Base-by-base conservation (phyloP, 2,888 invertebrate species). In the Aplocera efformata region DNA sequence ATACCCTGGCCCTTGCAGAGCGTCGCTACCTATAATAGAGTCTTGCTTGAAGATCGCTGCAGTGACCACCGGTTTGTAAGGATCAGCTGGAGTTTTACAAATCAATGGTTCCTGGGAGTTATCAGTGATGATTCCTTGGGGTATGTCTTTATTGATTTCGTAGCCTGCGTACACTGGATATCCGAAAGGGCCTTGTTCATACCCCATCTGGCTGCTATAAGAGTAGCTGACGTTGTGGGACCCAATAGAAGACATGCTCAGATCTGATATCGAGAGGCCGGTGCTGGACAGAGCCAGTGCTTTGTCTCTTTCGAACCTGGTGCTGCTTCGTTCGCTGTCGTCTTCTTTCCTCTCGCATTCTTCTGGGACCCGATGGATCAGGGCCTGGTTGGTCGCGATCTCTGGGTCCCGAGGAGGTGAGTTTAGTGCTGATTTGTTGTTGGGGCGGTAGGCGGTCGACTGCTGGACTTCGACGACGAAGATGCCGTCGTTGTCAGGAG, bases 221-320 rank as follows among this genome's bases (percentile, higher is more conserved):
- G 92, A 91, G 71, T 96, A 93, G 46, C 92, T 93, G 7, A 92
- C 92, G 69, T 94, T 94, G 39, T 92, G 92, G 22, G 92, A 92
- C 7, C 91, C 92, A 30, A 90, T 89, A 17, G 94, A 94, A 8
- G 93, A 92, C 64, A 94, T 90, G 63, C 94, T 94, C 0, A 94
- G 86, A 65, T 94, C 94, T 3, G 96, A 96, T 64, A 95, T 95
- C 3, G 95, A 94, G 1, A 96, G 88, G 0, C 96, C 96, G 0
- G 94, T 94, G 62, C 92, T 92, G 10, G 91, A 90, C 35, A 90
- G 76, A 0, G 90, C 90, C 34, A 90, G 67, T 2, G 88, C 79
- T 72, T 81, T 89, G n/a, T 70, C 70, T 42, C 65, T 74, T 6
- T 77, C 75, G 20, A 72, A 77, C 49, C 73, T 77, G 0, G 53